Base-by-base conservation (phyloP, 2,113 vertebrate genomes). In the Chelonoidis abingdonii region DNA sequence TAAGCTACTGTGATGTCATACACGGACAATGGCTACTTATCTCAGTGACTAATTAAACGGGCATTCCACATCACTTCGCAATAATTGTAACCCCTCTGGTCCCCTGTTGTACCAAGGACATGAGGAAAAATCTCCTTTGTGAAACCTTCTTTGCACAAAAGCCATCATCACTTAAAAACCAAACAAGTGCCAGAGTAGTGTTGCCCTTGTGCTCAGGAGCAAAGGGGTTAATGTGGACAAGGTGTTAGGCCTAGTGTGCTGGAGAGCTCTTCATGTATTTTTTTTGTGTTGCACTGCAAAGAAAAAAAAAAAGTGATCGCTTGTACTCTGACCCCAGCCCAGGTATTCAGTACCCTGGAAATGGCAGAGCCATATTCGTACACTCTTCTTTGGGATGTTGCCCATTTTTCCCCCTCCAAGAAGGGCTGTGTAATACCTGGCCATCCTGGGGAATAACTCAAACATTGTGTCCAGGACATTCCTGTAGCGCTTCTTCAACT, bases 401-500 rank as follows among this genome's bases (percentile, higher is more conserved):
- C 1, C 44, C 17, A 21, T 81, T 21, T 87, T 7, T 84, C 16
- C n/a, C 85, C 1, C 50, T 1, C 7, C 86, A 7, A 17, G 35
- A 31, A 38, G 72, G 76, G 80, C 12, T 1, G 31, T 59, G 11
- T 29, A 29, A 80, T 98, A 99, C 99, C 99, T 99, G 97, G 99
- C 99, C 99, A 99, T 99, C 53, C 99, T 98, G 3, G 99, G 99
- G 78, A 99, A 99, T 92, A 99, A 97, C 98, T 99, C 99, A 84
- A 99, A 99, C 99, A 99, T 99, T 82, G 99, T 99, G 97, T 99
- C 99, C 98, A 99, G 96, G 75, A 99, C 99, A 0, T 99, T 99
- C 54, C 99, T 98, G 97, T 99, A 99, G 72, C 99, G 98, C 96
- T 99, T 99, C 97, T 99, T 99, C 97, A 99, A 97, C 79, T 99